phyloP scores from a whole-genome alignment of 2,113 vertebrate species.

The Centropus unirufus region DNA sequence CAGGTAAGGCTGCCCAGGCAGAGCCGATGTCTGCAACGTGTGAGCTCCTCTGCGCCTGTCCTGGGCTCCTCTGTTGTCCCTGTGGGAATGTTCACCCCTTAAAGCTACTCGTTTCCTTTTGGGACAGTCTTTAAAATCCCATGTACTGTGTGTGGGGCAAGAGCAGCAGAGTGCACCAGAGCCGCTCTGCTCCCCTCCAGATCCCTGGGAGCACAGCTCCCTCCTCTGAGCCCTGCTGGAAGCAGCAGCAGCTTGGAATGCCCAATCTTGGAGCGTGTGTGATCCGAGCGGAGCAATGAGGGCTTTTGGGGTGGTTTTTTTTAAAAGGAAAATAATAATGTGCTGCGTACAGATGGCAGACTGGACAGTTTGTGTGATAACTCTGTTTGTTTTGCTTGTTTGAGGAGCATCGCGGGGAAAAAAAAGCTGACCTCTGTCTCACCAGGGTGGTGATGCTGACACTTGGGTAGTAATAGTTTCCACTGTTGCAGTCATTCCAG shows the following conservation, averaged over 20 bases:
- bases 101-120: fast-evolving
- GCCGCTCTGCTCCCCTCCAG: fast-evolving
- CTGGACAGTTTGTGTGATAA: neutral
- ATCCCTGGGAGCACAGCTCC: neutral
- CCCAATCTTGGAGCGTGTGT: fast-evolving
- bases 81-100: fast-evolving
- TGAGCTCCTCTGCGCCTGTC: neutral
- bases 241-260: fast-evolving
- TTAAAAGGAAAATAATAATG: fast-evolving
- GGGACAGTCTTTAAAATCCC: neutral
- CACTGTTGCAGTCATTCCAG: neutral
- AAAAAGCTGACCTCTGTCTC: neutral
- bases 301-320: neutral
- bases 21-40: fast-evolving
- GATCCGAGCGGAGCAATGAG: neutral
- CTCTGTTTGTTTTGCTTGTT: neutral
- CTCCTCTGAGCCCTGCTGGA: neutral
- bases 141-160: fast-evolving
- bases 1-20: slow-evolving; percentile 8
- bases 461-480: neutral
- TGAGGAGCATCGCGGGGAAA: neutral
- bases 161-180: fast-evolving
- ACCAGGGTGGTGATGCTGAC: neutral
- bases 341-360: fast-evolving
- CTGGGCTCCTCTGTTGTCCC: fast-evolving